Conservation (phyloP, 92 coral and sea anemone species). For the Palythoa heliodiscus region DNA sequence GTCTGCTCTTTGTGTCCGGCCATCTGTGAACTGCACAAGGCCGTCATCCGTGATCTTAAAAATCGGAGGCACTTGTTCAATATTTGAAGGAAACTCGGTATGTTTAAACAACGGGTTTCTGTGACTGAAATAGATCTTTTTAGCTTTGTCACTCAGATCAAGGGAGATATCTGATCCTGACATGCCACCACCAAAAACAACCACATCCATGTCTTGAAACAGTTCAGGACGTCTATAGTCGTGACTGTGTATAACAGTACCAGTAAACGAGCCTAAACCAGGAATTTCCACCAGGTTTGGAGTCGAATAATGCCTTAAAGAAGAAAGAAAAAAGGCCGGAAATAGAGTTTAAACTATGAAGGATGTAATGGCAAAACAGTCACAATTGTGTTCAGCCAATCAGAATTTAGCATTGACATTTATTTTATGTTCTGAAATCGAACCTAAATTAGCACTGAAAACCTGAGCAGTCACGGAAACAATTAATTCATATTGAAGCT, state of each 20-base stretch:
- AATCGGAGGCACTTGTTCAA: constrained; percentile 55
- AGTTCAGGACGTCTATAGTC: constrained; percentile 67
- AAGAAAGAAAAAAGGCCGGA: not conserved
- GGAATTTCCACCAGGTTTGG: constrained; percentile 62
- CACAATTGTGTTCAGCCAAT: no score
- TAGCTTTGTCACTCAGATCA: constrained; percentile 54
- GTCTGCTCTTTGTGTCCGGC: constrained; percentile 49
- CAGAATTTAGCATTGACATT: no score
- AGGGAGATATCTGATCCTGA: constrained; percentile 77
- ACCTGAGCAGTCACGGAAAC: no score
- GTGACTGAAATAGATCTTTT: constrained; percentile 73
- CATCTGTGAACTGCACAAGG: constrained; percentile 60
- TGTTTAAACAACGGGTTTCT: constrained; percentile 33
- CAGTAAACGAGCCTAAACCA: constrained; percentile 77
- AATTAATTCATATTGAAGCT: no score
- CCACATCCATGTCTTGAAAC: constrained; percentile 41
- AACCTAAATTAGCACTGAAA: no score
- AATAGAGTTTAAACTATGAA: no score
- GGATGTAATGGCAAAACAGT: not conserved
- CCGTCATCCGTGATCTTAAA: constrained; percentile 56
- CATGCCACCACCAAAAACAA: constrained; percentile 72
- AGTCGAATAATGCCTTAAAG: constrained; percentile 66
- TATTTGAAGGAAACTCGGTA: not conserved
- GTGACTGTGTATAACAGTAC: constrained; percentile 81
- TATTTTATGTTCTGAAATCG: no score